phyloP scores from a whole-genome alignment of 2,797 vertebrate genomes.

The Peromyscus aztecus region DNA sequence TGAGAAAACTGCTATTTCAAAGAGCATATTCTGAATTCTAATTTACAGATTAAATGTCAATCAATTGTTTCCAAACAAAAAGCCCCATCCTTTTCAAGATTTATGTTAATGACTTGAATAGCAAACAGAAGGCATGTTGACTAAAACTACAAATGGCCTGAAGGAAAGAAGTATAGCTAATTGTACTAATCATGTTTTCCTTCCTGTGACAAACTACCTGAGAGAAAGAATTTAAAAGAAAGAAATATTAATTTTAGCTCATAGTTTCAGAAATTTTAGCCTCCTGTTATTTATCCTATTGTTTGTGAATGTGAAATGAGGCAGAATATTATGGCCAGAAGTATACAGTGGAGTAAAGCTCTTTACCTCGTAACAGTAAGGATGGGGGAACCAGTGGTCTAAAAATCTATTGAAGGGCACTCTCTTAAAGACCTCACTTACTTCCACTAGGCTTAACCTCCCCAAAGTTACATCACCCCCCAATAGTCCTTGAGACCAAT shows the following conservation, averaged over 20 bases:
- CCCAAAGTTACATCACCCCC: not conserved
- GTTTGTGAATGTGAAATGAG: not conserved
- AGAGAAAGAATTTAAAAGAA: not conserved
- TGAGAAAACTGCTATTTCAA: constrained; percentile 11
- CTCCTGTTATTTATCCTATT: not conserved
- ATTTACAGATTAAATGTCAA: not conserved
- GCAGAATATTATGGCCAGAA: not conserved
- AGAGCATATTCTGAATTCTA: constrained; percentile 20
- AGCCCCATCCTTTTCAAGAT: not conserved
- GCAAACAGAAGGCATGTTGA: constrained; percentile 19
- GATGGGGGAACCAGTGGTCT: not conserved
- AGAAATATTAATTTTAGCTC: not conserved
- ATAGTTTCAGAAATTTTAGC: not conserved
- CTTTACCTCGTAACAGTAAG: not conserved
- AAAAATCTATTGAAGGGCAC: not conserved
- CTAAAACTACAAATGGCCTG: not conserved
- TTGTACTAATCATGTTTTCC: not conserved
- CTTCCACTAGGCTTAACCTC: not conserved
- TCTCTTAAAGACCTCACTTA: not conserved
- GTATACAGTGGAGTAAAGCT: not conserved
- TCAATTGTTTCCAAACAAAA: not conserved
- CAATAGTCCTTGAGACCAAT: not conserved
- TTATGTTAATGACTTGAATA: not conserved
- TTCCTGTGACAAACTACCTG: not conserved
- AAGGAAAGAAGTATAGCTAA: not conserved